Base-by-base conservation (phyloP, 2,797 vertebrate species). In the Neopelma chrysocephalum region DNA sequence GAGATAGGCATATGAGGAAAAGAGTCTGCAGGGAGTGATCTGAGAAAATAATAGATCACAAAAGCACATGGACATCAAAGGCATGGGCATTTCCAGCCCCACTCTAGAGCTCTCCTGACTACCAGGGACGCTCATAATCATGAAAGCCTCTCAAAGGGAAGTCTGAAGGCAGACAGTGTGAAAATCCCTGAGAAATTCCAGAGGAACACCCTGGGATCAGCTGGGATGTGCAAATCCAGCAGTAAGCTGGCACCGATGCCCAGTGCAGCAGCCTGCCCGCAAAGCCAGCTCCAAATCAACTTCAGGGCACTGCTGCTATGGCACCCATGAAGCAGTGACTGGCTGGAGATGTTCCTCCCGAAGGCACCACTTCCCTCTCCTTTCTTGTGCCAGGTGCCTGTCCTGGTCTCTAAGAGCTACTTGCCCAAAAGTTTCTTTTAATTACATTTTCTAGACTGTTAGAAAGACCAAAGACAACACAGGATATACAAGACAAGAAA, bases 121-220 rank as follows among this genome's bases (percentile, higher is more conserved):
- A 14, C 17, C 0, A 0, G 31, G 36, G 43, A 23, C n/a, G 14
- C 38, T 65, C 40, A 50, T 25, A 26, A 31, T n/a, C 78, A 10
- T 3, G 15, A 26, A 38, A 51, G 47, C 53, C 40, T 85, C 84
- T 47, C 66, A 7, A 15, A 1, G 0, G 54, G 61, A 75, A 20
- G 4, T 54, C 51, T 54, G 17, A 36, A 75, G 43, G 42, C 58
- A 85, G 45, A 42, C 1, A 0, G 60, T 5, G 71, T 75, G 91
- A 83, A 90, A 94, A 95, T 91, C 82, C 84, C 79, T 10, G 87
- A 89, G 79, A 75, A 89, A 92, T 91, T 87, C 91, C 76, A 34
- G 69, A 82, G 82, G 26, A 69, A 42, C 40, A 29, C 4, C 53
- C 58, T 54, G n/a, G 56, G 57, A 56, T 62, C 81, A 77, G 68